A percentile compares a stretch with the other conserved stretches of the same genome.
Evolutionary conservation across 2,113 vertebrate species (phyloP).

Genomic region (Pionites leucogaster): DNA sequence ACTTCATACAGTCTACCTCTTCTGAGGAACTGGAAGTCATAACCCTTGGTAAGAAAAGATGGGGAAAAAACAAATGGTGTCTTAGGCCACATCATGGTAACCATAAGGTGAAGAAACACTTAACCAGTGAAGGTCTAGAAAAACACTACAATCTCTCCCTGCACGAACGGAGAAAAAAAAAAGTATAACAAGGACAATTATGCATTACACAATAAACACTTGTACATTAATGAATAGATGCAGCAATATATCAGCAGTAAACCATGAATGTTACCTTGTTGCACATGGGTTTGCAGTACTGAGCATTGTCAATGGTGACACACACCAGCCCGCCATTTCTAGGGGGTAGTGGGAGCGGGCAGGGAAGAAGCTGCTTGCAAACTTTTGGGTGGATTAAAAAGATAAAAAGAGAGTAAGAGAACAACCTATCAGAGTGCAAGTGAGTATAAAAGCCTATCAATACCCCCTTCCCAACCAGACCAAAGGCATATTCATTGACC

Average conservation of each 20-base stretch:
- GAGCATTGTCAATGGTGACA: neutral
- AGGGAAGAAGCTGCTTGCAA: conserved; percentile 16
- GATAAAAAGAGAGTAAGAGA: neutral
- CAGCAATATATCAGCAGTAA: neutral
- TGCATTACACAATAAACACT: neutral
- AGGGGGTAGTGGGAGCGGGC: conserved; percentile 48
- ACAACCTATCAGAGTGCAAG: neutral
- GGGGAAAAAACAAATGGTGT: neutral
- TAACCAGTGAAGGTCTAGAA: neutral
- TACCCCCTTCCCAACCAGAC: neutral
- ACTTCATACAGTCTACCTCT: conserved; percentile 70
- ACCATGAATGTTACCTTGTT: conserved; percentile 60
- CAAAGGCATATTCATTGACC: neutral
- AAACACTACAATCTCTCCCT: neutral
- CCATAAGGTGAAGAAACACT: neutral
- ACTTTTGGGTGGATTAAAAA: conserved; percentile 8
- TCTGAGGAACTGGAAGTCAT: conserved; percentile 77
- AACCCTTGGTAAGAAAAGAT: conserved; percentile 64
- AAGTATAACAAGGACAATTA: neutral
- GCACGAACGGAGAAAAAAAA: neutral
- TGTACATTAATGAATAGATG: neutral
- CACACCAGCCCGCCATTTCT: conserved; percentile 74
- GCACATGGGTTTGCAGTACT: conserved; percentile 85
- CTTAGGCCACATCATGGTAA: neutral
- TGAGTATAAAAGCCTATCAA: neutral